These are phyloP conservation scores for Antrozous pallidus DNA, from an alignment of 2,797 vertebrate species.

Conservation along the genomic window DNA sequence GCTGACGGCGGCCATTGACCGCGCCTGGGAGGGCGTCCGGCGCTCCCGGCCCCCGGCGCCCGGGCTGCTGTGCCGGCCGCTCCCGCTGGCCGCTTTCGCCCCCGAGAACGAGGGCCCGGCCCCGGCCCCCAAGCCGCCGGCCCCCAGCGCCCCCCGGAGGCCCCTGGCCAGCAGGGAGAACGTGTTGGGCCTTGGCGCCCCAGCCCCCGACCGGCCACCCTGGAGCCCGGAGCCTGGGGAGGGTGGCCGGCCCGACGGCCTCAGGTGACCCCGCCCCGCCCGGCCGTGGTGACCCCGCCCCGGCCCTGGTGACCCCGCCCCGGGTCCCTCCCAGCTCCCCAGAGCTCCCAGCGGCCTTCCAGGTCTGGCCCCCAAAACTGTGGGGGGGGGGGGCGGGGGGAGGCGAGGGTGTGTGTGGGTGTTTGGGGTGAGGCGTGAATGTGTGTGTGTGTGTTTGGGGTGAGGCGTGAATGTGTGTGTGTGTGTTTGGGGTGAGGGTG, in stretches of 20 bases:
- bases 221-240: conserved; percentile 63
- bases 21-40: conserved; percentile 73
- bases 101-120: conserved; percentile 59
- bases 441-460: too few species aligned
- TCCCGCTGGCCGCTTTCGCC: neutral
- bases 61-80: conserved; percentile 31
- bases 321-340: too few species aligned
- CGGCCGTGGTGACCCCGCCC: too few species aligned
- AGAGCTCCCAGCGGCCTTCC: too few species aligned
- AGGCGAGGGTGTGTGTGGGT: too few species aligned
- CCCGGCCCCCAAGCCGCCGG: conserved; percentile 17
- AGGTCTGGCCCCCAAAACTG: too few species aligned
- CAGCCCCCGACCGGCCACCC: conserved; percentile 61
- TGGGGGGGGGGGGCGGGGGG: too few species aligned
- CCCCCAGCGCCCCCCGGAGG: conserved; percentile 60
- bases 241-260: conserved; percentile 59
- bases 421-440: too few species aligned
- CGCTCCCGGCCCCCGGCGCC: conserved; percentile 1
- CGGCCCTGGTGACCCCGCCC: too few species aligned
- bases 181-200: conserved; percentile 45
- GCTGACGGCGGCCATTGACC: conserved; percentile 77
- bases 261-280: too few species aligned
- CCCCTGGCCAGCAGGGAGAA: conserved; percentile 76
- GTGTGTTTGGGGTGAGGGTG: too few species aligned
- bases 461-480: too few species aligned